Conservation (phyloP, 2,797 vertebrate species). For the Lates japonicus region DNA sequence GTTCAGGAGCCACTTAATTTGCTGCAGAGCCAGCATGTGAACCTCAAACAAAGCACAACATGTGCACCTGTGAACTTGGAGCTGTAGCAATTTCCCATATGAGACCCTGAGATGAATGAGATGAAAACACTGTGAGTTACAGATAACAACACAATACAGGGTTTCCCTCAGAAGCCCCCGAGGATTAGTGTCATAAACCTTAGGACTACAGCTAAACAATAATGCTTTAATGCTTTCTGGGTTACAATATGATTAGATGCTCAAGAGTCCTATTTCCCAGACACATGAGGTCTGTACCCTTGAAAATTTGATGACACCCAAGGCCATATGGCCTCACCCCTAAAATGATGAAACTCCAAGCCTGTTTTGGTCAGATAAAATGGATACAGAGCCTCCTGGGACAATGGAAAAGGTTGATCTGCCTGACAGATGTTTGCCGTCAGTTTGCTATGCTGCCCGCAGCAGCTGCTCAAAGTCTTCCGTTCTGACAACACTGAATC, state of each 20-base stretch:
- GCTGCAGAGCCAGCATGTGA: neutral
- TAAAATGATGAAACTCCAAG: conserved; percentile 19
- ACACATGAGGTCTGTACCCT: neutral
- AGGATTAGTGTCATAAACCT: neutral
- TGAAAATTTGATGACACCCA: conserved; percentile 25
- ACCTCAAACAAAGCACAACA: conserved; percentile 5
- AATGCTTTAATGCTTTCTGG: neutral
- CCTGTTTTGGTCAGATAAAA: conserved; percentile 29
- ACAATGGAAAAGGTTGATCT: conserved; percentile 19
- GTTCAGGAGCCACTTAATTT: neutral
- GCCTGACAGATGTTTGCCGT: conserved; percentile 34
- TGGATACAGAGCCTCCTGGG: conserved; percentile 1
- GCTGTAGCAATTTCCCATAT: conserved; percentile 11
- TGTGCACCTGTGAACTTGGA: neutral
- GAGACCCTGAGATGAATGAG: neutral
- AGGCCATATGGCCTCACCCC: neutral
- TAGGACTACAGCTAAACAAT: conserved; percentile 16
- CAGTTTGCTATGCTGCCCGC: neutral
- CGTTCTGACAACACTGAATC: conserved; percentile 6
- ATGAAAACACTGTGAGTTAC: neutral
- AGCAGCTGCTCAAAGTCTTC: neutral
- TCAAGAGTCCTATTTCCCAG: conserved; percentile 15
- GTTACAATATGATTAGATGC: conserved; percentile 21
- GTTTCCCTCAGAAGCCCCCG: neutral
- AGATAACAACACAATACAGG: conserved; percentile 15